Conservation (phyloP, 2,113 vertebrate species). For the Poeciliopsis retropinna region DNA sequence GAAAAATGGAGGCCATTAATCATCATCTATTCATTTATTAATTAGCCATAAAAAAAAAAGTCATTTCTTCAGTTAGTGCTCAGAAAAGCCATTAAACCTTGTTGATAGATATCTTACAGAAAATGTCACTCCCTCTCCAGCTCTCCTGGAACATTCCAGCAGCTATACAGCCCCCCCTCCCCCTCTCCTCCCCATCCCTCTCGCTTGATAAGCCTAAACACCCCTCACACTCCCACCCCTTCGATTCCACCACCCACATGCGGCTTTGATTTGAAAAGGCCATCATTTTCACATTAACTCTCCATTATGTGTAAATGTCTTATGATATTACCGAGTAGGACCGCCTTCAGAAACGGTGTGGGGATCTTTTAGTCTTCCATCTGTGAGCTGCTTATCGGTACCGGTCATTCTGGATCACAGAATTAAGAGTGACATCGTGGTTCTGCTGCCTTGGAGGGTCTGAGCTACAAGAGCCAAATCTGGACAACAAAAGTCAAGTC, state of each 20-base stretch:
- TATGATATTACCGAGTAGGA: slow-evolving; percentile 35
- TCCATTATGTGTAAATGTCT: slow-evolving; percentile 60
- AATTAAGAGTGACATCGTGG: slow-evolving; percentile 44
- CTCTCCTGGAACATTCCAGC: slow-evolving; percentile 33
- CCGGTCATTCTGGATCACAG: slow-evolving; percentile 25
- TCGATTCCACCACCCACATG: slow-evolving; percentile 45
- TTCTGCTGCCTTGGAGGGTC: not conserved
- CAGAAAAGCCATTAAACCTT: slow-evolving; percentile 60
- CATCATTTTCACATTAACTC: slow-evolving; percentile 66
- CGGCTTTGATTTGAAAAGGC: slow-evolving; percentile 60
- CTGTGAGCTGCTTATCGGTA: slow-evolving; percentile 42
- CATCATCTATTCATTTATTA: slow-evolving; percentile 68
- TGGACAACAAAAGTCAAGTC: not conserved
- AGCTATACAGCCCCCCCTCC: not conserved
- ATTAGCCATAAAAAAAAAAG: slow-evolving; percentile 68
- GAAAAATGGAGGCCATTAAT: slow-evolving; percentile 59
- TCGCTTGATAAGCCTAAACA: slow-evolving; percentile 51
- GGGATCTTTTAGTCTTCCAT: slow-evolving; percentile 44
- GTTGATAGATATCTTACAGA: slow-evolving; percentile 63
- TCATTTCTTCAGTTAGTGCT: slow-evolving; percentile 52
- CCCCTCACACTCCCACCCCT: slow-evolving; percentile 34
- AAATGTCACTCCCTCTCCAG: slow-evolving; percentile 61
- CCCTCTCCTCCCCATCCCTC: not conserved
- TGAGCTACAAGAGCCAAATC: slow-evolving; percentile 1
- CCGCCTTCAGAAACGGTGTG: slow-evolving; percentile 18